A percentile compares a stretch with the other conserved stretches of the same genome.
Evolutionary conservation across 2,113 vertebrate species (phyloP).

Genomic region (Balaenoptera acutorostrata): DNA sequence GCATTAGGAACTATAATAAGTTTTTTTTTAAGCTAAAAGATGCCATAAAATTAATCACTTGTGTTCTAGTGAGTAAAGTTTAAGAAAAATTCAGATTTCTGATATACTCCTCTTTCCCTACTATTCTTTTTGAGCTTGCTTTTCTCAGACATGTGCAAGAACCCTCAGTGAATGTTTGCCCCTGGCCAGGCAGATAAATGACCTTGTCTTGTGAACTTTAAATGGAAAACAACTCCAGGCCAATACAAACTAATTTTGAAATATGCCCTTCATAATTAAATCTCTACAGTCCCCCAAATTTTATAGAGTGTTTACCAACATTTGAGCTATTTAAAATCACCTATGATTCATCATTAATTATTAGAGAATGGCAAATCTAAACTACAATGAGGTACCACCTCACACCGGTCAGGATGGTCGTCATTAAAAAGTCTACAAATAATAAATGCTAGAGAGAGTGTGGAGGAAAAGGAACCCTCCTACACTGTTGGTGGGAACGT

Average conservation of each 20-base stretch:
- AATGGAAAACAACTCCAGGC: background rate
- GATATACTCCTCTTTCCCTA: background rate
- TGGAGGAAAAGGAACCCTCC: background rate
- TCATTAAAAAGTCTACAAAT: background rate
- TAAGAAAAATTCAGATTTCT: background rate
- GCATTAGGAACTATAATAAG: background rate
- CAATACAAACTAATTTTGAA: background rate
- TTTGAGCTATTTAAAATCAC: background rate
- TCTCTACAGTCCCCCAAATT: background rate
- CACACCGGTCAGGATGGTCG: background rate
- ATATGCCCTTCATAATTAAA: background rate
- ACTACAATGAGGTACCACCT: background rate
- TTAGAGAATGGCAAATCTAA: background rate
- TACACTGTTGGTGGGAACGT: background rate
- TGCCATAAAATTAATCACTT: background rate
- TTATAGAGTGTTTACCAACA: background rate
- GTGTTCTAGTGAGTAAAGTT: background rate
- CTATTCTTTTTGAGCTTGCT: background rate
- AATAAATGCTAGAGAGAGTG: background rate
- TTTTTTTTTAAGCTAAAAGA: background rate
- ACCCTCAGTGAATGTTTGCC: background rate
- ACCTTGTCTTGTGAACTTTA: background rate
- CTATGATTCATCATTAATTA: background rate
- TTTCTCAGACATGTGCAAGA: background rate
- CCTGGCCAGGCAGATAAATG: background rate